Conservation (phyloP, 2,888 invertebrate species). For the Mantis religiosa region DNA sequence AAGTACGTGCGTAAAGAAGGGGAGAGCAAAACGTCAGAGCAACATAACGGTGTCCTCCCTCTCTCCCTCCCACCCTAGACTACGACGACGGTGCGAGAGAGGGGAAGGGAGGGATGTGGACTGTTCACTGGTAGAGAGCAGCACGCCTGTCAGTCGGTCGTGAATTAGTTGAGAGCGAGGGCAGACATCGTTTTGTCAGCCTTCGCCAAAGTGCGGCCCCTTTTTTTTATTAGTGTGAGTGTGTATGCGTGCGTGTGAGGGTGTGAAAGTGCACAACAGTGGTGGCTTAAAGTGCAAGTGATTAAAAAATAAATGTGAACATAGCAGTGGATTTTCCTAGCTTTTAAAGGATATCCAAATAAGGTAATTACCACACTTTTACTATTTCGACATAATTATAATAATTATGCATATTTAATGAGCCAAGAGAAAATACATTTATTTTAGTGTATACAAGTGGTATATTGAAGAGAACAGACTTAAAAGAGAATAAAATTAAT, state of each 20-base stretch:
- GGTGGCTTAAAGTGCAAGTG: neutral
- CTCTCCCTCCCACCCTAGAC: neutral
- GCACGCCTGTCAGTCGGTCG: neutral
- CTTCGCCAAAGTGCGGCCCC: neutral
- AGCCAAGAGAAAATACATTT: no score
- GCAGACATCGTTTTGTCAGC: neutral
- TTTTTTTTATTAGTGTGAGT: neutral
- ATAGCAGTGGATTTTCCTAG: neutral
- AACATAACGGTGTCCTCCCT: constrained; percentile 13
- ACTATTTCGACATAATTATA: neutral
- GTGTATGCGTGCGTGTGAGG: neutral
- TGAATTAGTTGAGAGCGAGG: neutral
- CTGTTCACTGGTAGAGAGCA: neutral
- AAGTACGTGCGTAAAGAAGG: neutral
- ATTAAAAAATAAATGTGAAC: neutral
- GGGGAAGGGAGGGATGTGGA: neutral
- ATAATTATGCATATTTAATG: neutral
- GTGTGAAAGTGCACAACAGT: neutral
- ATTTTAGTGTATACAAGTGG: no score
- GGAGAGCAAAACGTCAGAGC: constrained; percentile 1
- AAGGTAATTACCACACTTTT: neutral
- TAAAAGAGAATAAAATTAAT: neutral
- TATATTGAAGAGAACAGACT: no score
- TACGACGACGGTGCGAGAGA: neutral
- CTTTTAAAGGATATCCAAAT: neutral